A percentile compares a stretch with the other conserved stretches of the same genome.
phyloP scores from a whole-genome alignment of 92 coral and sea anemone genomes.

The Montipora capitata region DNA sequence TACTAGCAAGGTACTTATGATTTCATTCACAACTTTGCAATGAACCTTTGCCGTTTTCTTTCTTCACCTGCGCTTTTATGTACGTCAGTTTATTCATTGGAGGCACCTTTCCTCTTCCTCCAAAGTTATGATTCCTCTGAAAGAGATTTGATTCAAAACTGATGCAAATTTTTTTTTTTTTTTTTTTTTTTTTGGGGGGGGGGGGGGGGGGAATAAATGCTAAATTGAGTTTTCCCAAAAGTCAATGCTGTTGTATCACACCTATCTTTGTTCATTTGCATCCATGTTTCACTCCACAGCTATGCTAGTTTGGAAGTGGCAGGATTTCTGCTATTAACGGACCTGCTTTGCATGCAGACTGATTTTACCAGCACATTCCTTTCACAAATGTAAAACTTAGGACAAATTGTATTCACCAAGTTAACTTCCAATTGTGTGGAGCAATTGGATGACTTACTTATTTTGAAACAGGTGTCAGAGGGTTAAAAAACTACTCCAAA shows the following conservation, averaged over 20 bases:
- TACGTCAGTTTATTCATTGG: neutral
- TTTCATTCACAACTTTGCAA: constrained; percentile 48
- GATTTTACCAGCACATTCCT: neutral
- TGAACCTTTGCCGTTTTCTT: neutral
- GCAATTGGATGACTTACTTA: too few species aligned
- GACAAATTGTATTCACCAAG: too few species aligned
- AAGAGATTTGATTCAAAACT: neutral
- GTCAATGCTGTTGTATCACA: too few species aligned
- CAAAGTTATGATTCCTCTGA: too few species aligned
- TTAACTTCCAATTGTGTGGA: neutral
- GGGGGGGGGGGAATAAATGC: neutral
- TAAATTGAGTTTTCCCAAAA: neutral
- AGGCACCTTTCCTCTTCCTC: neutral
- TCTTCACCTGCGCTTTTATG: neutral
- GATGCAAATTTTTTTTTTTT: too few species aligned
- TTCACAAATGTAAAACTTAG: too few species aligned
- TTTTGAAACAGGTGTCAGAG: too few species aligned
- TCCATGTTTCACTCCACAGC: neutral
- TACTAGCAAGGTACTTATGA: constrained; percentile 88
- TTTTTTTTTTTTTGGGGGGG: too few species aligned
- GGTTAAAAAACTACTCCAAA: too few species aligned
- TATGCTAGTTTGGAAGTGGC: neutral
- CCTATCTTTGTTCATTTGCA: neutral
- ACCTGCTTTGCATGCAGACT: neutral
- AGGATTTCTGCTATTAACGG: neutral